A percentile compares a stretch with the other conserved stretches of the same genome.
Conservation (phyloP, 2,888 invertebrate genomes). For the Dynastes hyllus region DNA sequence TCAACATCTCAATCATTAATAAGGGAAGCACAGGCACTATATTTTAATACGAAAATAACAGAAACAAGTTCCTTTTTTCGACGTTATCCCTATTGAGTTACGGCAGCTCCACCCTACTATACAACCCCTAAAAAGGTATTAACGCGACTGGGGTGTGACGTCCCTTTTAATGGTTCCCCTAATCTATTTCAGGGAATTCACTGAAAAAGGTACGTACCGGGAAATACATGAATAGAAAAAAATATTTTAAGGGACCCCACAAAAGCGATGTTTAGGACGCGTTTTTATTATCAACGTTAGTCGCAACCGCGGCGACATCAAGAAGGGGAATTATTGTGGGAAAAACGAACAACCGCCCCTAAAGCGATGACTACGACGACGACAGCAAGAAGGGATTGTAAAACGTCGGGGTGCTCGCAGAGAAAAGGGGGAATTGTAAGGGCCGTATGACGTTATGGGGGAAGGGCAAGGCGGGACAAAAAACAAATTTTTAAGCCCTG, state of each 20-base stretch:
- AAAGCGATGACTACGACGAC: neutral
- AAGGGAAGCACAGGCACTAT: neutral
- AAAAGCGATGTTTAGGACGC: neutral
- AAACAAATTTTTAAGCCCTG: neutral
- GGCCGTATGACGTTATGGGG: neutral
- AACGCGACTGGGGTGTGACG: neutral
- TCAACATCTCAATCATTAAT: neutral
- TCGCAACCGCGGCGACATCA: neutral
- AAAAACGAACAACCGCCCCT: no score
- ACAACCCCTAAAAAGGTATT: neutral
- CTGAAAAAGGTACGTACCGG: neutral
- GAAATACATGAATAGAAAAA: neutral
- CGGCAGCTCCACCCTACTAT: neutral
- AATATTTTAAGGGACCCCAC: neutral
- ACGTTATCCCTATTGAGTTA: neutral
- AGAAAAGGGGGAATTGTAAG: neutral
- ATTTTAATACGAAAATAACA: neutral
- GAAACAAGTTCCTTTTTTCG: neutral
- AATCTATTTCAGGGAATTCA: neutral
- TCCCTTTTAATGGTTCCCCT: neutral
- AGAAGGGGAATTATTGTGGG: constrained; percentile 1
- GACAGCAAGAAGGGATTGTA: neutral
- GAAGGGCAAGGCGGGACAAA: neutral
- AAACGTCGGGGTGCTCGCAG: neutral
- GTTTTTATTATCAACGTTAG: neutral